Evolutionary conservation across 2,888 invertebrate genomes (phyloP).

Genomic region (Orchesella flavescens): DNA sequence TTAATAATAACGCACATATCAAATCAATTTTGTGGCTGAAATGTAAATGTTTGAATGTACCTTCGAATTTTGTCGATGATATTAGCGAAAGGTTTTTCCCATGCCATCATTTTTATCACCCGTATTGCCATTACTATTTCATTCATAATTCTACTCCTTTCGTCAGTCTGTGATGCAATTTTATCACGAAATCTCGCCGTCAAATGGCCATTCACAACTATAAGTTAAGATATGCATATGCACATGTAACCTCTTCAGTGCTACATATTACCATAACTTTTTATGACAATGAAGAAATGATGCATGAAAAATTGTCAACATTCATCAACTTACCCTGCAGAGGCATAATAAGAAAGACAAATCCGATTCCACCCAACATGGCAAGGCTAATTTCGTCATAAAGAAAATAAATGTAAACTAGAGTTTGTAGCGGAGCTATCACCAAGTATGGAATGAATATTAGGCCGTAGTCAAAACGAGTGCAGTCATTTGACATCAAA

Average conservation of each 20-base stretch:
- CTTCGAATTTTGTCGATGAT: slow-evolving; percentile 73
- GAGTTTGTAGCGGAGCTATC: slow-evolving; percentile 89
- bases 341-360: slow-evolving; percentile 87
- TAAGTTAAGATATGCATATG: neutral
- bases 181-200: slow-evolving; percentile 79
- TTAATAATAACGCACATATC: no score
- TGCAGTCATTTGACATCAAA: slow-evolving; percentile 93
- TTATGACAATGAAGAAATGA: slow-evolving; percentile 79
- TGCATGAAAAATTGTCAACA: slow-evolving; percentile 86
- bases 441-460: slow-evolving; percentile 92
- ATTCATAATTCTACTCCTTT: slow-evolving; percentile 77
- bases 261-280: no score
- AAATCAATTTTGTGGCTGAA: no score
- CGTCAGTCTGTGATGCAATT: slow-evolving; percentile 74
- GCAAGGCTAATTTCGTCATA: slow-evolving; percentile 83
- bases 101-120: slow-evolving; percentile 80
- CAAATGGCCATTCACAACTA: slow-evolving; percentile 75
- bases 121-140: slow-evolving; percentile 79
- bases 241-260: no score
- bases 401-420: slow-evolving; percentile 86
- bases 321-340: slow-evolving; percentile 84
- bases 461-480: slow-evolving; percentile 90
- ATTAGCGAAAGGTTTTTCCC: slow-evolving; percentile 79
- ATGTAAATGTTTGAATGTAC: slow-evolving; percentile 22
- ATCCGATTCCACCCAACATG: slow-evolving; percentile 84